Evolutionary conservation across 2,888 invertebrate species (phyloP).

Genomic region (Perizoma flavofasciatum): DNA sequence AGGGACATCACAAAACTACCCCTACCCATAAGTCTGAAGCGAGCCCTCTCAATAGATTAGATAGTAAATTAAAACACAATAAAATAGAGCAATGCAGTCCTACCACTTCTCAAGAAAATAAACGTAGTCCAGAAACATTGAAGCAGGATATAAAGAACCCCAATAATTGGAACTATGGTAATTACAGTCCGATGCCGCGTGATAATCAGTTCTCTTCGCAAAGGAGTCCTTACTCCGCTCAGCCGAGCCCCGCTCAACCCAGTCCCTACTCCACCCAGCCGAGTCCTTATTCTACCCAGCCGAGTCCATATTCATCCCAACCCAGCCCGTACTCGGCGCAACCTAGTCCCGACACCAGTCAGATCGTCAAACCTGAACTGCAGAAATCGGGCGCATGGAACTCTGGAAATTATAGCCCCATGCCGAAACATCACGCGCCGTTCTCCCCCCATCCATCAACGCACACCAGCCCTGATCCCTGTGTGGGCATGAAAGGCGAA

Average conservation of each 20-base stretch:
- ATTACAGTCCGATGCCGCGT: constrained; percentile 76
- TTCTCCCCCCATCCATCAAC: constrained; percentile 76
- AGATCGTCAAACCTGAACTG: constrained; percentile 71
- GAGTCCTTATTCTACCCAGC: constrained; percentile 75
- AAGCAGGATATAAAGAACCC: constrained; percentile 75
- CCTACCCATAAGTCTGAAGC: constrained; percentile 77
- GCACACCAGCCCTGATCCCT: constrained; percentile 74
- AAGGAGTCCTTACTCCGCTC: constrained; percentile 77
- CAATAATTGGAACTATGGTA: constrained; percentile 73
- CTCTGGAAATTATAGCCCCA: constrained; percentile 74
- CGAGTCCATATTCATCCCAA: constrained; percentile 77
- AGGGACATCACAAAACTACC: constrained; percentile 73
- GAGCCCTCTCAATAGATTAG: constrained; percentile 74
- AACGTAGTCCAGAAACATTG: constrained; percentile 72
- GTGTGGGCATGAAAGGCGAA: constrained; percentile 65
- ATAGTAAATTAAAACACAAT: constrained; percentile 72
- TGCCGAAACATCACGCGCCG: constrained; percentile 76
- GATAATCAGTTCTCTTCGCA: constrained; percentile 75
- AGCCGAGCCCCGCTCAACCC: constrained; percentile 75
- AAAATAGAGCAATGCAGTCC: constrained; percentile 80
- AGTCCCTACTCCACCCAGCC: constrained; percentile 78
- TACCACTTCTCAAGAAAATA: constrained; percentile 74
- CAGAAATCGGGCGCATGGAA: constrained; percentile 76
- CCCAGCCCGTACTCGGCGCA: constrained; percentile 78
- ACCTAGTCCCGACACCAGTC: constrained; percentile 78